Evolutionary conservation across 1,140 invertebrate genomes (phyloP).

Genomic region (Diorhabda sublineata): DNA sequence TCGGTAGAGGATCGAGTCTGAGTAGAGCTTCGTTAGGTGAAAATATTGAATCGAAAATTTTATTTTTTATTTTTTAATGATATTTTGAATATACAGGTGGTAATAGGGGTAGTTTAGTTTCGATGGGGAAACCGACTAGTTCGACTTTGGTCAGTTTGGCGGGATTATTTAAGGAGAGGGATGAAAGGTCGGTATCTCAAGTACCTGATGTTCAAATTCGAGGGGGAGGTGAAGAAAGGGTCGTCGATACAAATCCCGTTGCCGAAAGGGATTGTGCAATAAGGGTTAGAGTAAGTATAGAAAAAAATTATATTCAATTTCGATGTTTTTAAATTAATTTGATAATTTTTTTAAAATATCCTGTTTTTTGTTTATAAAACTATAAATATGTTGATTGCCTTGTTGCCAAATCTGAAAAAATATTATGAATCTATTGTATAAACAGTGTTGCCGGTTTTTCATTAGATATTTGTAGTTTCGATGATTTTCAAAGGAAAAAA

Average conservation of each 20-base stretch:
- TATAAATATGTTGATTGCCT: no score
- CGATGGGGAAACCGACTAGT: constrained; percentile 76
- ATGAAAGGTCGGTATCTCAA: constrained; percentile 41
- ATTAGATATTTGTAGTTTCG: no score
- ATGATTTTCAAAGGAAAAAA: no score
- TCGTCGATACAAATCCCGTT: constrained; percentile 28
- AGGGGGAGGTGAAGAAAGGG: constrained; percentile 32
- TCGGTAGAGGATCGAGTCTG: constrained; percentile 46
- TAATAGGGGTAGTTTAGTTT: constrained; percentile 73
- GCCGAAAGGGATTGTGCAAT: constrained; percentile 51
- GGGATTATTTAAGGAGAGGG: constrained; percentile 58
- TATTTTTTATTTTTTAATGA: constrained; percentile 8
- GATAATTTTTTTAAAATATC: no score
- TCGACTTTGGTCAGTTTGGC: constrained; percentile 77
- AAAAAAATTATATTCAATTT: no score
- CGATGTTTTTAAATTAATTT: no score
- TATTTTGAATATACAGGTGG: constrained; percentile 51
- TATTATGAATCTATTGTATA: no score
- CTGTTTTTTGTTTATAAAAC: no score
- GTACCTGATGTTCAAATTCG: constrained; percentile 32
- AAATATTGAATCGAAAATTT: background rate
- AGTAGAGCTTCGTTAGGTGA: constrained; percentile 48
- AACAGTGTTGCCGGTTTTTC: no score
- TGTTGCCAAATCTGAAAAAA: no score
- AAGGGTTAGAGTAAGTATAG: constrained; percentile 55